These are phyloP conservation scores for Siniperca chuatsi DNA, from an alignment of 2,113 vertebrate genomes.

Conservation along the genomic window DNA sequence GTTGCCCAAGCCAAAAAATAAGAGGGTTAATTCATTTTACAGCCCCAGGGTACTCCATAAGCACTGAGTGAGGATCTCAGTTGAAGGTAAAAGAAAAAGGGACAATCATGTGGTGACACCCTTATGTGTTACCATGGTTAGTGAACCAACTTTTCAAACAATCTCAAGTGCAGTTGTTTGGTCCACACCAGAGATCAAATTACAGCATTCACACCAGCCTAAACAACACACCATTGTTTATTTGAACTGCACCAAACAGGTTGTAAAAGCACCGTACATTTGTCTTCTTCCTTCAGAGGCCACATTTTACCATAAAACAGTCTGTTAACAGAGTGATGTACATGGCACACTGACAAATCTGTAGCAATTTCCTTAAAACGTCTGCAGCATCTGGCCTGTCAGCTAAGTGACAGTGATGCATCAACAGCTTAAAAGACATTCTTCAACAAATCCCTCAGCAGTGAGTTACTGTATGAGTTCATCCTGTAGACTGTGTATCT, in stretches of 20 bases:
- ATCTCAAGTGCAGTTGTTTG: not conserved
- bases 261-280: not conserved
- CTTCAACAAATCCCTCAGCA: not conserved
- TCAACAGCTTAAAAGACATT: not conserved
- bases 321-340: not conserved
- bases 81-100: not conserved
- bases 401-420: slow-evolving; percentile 18
- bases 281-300: not conserved
- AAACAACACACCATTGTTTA: too few relatives aligned
- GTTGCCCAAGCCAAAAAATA: not conserved
- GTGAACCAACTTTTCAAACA: not conserved
- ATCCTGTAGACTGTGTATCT: not conserved
- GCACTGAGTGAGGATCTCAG: not conserved
- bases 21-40: not conserved
- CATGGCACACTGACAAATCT: slow-evolving; percentile 12
- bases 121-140: too few relatives aligned
- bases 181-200: not conserved
- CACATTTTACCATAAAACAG: not conserved
- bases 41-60: not conserved
- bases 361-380: not conserved
- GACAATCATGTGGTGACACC: too few relatives aligned
- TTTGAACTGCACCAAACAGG: too few relatives aligned
- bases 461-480: not conserved
- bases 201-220: too few relatives aligned
- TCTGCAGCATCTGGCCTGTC: slow-evolving; percentile 20